Conservation (phyloP, 2,888 invertebrate genomes). For the Eupithecia pulchellata region DNA sequence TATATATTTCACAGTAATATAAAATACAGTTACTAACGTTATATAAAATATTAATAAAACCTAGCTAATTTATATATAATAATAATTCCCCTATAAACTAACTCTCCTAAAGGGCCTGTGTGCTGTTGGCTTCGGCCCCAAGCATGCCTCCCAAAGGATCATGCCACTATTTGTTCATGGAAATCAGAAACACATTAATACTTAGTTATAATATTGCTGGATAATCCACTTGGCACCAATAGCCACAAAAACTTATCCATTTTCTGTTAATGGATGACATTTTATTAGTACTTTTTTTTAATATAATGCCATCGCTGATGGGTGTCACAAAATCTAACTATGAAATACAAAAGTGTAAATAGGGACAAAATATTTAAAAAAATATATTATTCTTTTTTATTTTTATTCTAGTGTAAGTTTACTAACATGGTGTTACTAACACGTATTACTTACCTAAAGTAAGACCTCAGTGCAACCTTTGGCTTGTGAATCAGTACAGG, state of each 20-base stretch:
- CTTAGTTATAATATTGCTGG: too few species aligned
- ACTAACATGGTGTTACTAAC: conserved; percentile 20
- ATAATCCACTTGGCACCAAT: too few species aligned
- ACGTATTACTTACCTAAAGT: not conserved
- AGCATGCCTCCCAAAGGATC: too few species aligned
- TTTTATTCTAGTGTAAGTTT: conserved; percentile 9
- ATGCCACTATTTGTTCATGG: too few species aligned
- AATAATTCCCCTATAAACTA: too few species aligned
- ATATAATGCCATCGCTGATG: not conserved
- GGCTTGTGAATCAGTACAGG: not conserved
- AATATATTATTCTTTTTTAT: not conserved
- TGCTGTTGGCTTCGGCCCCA: too few species aligned
- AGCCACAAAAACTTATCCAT: too few species aligned
- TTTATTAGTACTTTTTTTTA: too few species aligned
- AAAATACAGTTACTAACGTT: not conserved
- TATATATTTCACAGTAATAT: not conserved
- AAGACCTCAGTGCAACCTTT: conserved; percentile 8
- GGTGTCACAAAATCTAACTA: not conserved
- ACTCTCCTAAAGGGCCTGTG: too few species aligned
- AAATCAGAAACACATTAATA: too few species aligned
- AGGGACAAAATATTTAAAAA: not conserved
- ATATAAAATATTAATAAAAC: not conserved
- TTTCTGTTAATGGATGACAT: too few species aligned
- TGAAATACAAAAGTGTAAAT: not conserved
- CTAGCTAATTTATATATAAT: too few species aligned